These are phyloP conservation scores for Platycheirus albimanus DNA, from an alignment of 2,888 invertebrate species.

Conservation along the genomic window DNA sequence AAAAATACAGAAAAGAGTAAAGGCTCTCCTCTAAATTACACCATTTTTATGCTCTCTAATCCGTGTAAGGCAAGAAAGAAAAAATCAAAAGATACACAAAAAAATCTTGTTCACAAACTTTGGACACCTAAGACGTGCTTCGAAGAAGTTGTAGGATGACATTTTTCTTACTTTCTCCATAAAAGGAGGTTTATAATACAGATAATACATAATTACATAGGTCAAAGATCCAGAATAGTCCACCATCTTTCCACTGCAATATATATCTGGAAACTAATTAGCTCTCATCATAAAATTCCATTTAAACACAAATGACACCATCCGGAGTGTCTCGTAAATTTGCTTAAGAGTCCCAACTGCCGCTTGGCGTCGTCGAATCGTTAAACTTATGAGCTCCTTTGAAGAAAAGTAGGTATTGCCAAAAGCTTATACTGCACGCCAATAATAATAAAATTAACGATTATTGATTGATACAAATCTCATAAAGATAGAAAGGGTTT, in stretches of 20 bases:
- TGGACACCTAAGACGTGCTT: background rate
- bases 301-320: slow-evolving; percentile 33
- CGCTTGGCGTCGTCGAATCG: background rate
- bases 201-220: background rate
- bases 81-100: background rate
- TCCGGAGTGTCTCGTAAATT: slow-evolving; percentile 47
- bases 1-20: slow-evolving; percentile 23
- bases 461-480: slow-evolving; percentile 58
- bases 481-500: slow-evolving; percentile 20
- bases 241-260: slow-evolving; percentile 50
- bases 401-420: slow-evolving; percentile 21
- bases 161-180: slow-evolving; percentile 32
- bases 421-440: slow-evolving; percentile 40
- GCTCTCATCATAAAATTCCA: slow-evolving; percentile 41
- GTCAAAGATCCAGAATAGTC: slow-evolving; percentile 29
- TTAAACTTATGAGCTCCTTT: slow-evolving; percentile 27
- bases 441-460: slow-evolving; percentile 64
- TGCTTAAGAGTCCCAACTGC: background rate
- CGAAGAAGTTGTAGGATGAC: background rate
- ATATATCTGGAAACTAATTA: slow-evolving; percentile 61
- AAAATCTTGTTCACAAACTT: background rate
- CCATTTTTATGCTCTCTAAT: background rate
- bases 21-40: slow-evolving; percentile 5
- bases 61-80: background rate
- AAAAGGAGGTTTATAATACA: no score